Evolutionary conservation across 2,888 invertebrate species (phyloP).

Genomic region (Salpingus planirostris): DNA sequence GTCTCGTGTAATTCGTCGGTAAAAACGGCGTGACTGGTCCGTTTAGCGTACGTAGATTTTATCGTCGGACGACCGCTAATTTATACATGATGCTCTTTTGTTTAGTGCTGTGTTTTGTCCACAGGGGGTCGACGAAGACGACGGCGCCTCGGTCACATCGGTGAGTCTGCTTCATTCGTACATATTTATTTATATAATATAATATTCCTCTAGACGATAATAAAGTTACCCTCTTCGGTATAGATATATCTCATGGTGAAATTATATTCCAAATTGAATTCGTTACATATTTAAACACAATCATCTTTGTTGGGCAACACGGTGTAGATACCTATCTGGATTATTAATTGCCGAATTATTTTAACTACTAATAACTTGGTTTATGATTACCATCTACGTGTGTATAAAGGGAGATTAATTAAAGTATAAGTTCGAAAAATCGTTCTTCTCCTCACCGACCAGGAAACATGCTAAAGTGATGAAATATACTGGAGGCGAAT

Average conservation of each 20-base stretch:
- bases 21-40: constrained; percentile 40
- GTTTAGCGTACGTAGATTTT: constrained; percentile 38
- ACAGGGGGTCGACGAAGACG: constrained; percentile 65
- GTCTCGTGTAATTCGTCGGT: constrained; percentile 38
- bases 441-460: no score
- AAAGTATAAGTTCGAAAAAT: no score
- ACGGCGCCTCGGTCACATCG: constrained; percentile 59
- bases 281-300: no score
- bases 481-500: no score
- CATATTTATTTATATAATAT: constrained; percentile 4
- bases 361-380: constrained; percentile 9
- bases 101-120: constrained; percentile 44
- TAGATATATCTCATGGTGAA: no score
- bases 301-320: no score
- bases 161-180: constrained; percentile 47
- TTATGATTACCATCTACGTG: constrained; percentile 22
- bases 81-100: constrained; percentile 41
- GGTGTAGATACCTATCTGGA: not conserved
- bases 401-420: constrained; percentile 5
- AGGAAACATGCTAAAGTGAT: no score
- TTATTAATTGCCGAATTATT: constrained; percentile 8
- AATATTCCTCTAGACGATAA: no score
- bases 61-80: constrained; percentile 37
- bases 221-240: no score
- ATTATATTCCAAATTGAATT: no score